Conservation (phyloP, 2,888 invertebrate species). For the Operophtera brumata region DNA sequence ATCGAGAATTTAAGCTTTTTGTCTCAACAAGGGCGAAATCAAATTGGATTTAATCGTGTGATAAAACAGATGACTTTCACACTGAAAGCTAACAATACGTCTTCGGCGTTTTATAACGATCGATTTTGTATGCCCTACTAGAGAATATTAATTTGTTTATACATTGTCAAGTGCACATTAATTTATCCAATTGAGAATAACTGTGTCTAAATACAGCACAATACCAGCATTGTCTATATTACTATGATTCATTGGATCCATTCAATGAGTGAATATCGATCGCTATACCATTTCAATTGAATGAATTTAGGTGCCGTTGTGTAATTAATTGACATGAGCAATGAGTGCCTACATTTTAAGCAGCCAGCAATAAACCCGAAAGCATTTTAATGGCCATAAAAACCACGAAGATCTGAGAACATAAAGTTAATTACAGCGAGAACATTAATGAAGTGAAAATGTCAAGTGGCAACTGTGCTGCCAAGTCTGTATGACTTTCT, state of each 20-base stretch:
- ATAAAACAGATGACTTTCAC: constrained; percentile 30
- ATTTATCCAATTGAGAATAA: constrained; percentile 26
- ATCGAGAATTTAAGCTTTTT: constrained; percentile 38
- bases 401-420: constrained; percentile 15
- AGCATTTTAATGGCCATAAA: constrained; percentile 12
- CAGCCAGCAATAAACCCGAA: not conserved
- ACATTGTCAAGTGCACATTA: constrained; percentile 25
- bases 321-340: constrained; percentile 22
- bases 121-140: constrained; percentile 16
- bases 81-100: constrained; percentile 18
- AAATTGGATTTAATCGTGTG: constrained; percentile 42
- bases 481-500: constrained; percentile 33
- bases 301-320: constrained; percentile 26
- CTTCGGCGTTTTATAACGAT: constrained; percentile 21
- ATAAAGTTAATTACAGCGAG: constrained; percentile 26
- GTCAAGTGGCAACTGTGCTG: constrained; percentile 30
- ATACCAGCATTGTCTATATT: constrained; percentile 25
- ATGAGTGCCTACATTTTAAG: constrained; percentile 10
- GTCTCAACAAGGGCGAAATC: constrained; percentile 38
- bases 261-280: constrained; percentile 31
- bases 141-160: constrained; percentile 13
- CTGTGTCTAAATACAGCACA: constrained; percentile 24
- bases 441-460: constrained; percentile 31
- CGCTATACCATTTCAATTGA: constrained; percentile 25
- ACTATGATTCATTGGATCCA: constrained; percentile 27